Evolutionary conservation across 2,888 invertebrate species (phyloP).

Genomic region (Drosophila subsilvestris): DNA sequence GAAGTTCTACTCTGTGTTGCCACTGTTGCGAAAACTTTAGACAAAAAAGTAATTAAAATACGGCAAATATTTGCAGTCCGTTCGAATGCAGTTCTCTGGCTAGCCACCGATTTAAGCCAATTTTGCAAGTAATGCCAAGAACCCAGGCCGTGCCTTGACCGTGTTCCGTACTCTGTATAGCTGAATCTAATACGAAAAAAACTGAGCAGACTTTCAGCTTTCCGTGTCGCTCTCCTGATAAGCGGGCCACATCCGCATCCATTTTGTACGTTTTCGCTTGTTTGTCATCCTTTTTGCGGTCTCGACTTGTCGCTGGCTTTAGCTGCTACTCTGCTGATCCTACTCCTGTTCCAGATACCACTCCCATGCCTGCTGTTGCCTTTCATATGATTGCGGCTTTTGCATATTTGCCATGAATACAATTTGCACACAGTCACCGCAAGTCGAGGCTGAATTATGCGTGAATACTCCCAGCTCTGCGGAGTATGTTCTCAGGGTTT

Average conservation of each 20-base stretch:
- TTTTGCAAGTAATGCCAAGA: constrained; percentile 25
- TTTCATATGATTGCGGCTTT: constrained; percentile 55
- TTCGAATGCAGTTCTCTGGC: constrained; percentile 39
- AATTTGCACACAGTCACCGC: constrained; percentile 44
- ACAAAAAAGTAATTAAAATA: constrained; percentile 61
- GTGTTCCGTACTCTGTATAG: constrained; percentile 12
- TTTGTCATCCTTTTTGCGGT: constrained; percentile 61
- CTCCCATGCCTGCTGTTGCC: constrained; percentile 24
- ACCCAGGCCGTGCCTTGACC: constrained; percentile 14
- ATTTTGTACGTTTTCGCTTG: constrained; percentile 49
- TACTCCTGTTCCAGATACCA: not conserved
- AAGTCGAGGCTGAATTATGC: constrained; percentile 62
- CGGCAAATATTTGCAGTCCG: constrained; percentile 52
- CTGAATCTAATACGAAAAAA: constrained; percentile 9
- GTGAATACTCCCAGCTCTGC: constrained; percentile 51
- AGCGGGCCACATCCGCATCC: constrained; percentile 47
- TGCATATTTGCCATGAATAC: constrained; percentile 76
- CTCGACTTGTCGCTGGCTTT: constrained; percentile 17
- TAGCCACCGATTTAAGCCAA: constrained; percentile 9
- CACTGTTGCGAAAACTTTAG: constrained; percentile 12
- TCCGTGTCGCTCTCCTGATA: constrained; percentile 41
- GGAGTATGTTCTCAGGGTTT: constrained; percentile 57
- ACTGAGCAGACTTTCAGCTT: constrained; percentile 27
- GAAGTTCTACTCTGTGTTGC: constrained; percentile 13
- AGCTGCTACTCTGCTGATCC: not conserved